Percentiles rank a stretch among this genome's conserved stretches.
phyloP scores from a whole-genome alignment of 2,113 vertebrate species.

The Macquaria australasica region DNA sequence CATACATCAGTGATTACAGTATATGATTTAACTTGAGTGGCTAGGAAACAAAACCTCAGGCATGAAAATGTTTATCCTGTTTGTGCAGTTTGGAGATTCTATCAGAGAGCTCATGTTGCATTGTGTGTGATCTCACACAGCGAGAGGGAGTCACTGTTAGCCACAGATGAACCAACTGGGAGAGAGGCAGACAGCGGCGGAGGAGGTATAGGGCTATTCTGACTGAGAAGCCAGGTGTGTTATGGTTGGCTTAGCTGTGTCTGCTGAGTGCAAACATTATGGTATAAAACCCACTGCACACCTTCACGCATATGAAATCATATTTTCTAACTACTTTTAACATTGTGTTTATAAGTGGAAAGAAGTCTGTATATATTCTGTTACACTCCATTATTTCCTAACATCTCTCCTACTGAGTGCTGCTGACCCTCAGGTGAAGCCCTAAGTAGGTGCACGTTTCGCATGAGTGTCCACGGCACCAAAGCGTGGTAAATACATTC shows the following conservation, averaged over 20 bases:
- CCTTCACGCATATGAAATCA: constrained; percentile 30
- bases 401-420: background rate
- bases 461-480: constrained; percentile 18
- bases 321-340: constrained; percentile 25
- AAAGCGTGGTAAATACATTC: constrained; percentile 27
- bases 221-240: constrained; percentile 60
- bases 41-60: constrained; percentile 26
- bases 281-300: constrained; percentile 20
- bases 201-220: background rate
- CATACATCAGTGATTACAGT: constrained; percentile 3
- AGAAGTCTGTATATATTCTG: constrained; percentile 20
- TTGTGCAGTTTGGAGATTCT: constrained; percentile 29
- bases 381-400: constrained; percentile 33
- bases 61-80: constrained; percentile 24
- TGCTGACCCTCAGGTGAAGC: constrained; percentile 31
- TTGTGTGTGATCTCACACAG: constrained; percentile 35
- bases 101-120: constrained; percentile 37
- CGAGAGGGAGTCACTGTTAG: constrained; percentile 19
- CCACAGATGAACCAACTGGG: constrained; percentile 7
- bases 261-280: constrained; percentile 46
- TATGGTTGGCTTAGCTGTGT: constrained; percentile 52
- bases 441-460: constrained; percentile 20
- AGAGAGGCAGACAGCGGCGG: background rate
- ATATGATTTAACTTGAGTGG: background rate
- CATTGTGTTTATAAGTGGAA: constrained; percentile 42